These are phyloP conservation scores for Anableps anableps DNA, from an alignment of 2,797 vertebrate species.

Conservation along the genomic window DNA sequence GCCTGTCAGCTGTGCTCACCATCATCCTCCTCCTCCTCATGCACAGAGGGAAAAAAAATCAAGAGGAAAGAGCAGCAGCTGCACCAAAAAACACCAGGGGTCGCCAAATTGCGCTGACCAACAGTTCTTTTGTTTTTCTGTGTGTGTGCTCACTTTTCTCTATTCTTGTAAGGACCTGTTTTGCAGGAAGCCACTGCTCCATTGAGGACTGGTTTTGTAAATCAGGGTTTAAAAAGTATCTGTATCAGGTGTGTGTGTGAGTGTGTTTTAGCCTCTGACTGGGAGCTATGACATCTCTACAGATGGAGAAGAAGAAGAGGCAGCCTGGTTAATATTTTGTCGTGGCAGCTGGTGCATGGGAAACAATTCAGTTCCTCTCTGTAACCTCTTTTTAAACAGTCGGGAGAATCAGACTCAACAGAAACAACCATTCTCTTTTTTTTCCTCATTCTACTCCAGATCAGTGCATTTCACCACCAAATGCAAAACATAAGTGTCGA, in stretches of 20 bases:
- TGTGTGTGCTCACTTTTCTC: background rate
- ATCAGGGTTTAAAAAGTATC: background rate
- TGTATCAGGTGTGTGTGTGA: conserved; percentile 1
- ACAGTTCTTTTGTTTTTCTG: conserved; percentile 15
- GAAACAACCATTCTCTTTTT: conserved; percentile 25
- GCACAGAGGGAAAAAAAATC: conserved; percentile 7
- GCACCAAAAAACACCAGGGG: conserved; percentile 40
- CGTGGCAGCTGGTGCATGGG: conserved; percentile 63
- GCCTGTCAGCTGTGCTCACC: conserved; percentile 66
- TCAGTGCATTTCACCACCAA: conserved; percentile 47
- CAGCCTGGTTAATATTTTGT: conserved; percentile 68
- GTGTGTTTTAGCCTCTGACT: conserved; percentile 46
- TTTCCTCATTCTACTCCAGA: background rate
- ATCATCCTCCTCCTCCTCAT: conserved; percentile 53
- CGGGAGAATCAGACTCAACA: conserved; percentile 7
- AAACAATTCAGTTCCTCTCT: conserved; percentile 57
- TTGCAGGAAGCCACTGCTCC: background rate
- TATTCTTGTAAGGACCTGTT: background rate
- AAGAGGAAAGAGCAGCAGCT: conserved; percentile 13
- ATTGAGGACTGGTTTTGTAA: background rate
- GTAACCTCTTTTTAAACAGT: conserved; percentile 54
- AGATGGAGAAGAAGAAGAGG: conserved; percentile 31
- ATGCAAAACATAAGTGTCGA: conserved; percentile 42
- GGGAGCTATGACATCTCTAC: conserved; percentile 39
- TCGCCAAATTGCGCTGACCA: background rate